phyloP scores from a whole-genome alignment of 1,140 invertebrate species.

The Geopemphigus sp. region DNA sequence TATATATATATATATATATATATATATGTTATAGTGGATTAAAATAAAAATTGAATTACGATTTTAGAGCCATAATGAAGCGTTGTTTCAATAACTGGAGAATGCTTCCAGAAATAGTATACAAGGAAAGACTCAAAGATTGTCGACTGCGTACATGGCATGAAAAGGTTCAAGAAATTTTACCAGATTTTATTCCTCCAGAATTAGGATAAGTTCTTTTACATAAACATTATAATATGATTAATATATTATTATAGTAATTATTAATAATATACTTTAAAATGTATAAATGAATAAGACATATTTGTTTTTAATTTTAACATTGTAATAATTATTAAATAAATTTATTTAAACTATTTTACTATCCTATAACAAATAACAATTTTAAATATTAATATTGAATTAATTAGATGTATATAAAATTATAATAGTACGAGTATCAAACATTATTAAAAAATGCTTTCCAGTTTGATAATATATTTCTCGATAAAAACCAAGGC shows the following conservation, averaged over 20 bases:
- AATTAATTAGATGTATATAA: background rate
- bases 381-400: background rate
- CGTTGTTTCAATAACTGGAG: slow-evolving; percentile 45
- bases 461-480: slow-evolving; percentile 31
- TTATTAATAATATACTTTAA: no score
- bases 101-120: slow-evolving; percentile 34
- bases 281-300: background rate
- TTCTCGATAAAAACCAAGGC: slow-evolving; percentile 35
- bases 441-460: slow-evolving; percentile 32
- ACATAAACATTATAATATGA: background rate
- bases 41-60: no score
- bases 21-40: no score
- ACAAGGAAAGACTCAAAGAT: slow-evolving; percentile 44
- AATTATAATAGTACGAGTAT: background rate
- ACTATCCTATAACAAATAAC: background rate
- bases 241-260: background rate
- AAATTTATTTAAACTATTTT: background rate
- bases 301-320: background rate
- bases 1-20: no score
- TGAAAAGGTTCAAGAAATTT: slow-evolving; percentile 50
- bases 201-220: background rate
- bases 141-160: slow-evolving; percentile 39
- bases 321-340: background rate
- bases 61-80: slow-evolving; percentile 32
- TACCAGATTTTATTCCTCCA: slow-evolving; percentile 46